Evolutionary conservation across 1,140 invertebrate genomes (phyloP).

Genomic region (Drosophila subpulchrella): DNA sequence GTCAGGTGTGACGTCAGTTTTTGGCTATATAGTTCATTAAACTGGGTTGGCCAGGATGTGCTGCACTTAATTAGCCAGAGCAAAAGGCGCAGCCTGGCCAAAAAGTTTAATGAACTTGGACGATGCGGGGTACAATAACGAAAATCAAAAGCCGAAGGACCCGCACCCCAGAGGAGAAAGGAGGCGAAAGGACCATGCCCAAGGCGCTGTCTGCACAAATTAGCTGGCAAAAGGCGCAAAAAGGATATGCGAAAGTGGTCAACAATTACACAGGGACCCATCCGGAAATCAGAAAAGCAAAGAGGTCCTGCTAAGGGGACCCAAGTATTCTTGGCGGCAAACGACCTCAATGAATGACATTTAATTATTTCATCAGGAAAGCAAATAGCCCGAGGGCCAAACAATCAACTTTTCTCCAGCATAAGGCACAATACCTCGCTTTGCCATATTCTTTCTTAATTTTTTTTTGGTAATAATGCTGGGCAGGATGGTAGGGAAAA

Average conservation of each 20-base stretch:
- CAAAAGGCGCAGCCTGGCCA: slow-evolving; percentile 36
- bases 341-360: slow-evolving; percentile 80
- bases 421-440: slow-evolving; percentile 49
- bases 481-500: slow-evolving; percentile 10
- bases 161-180: slow-evolving; percentile 10
- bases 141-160: slow-evolving; percentile 59
- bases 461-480: slow-evolving; percentile 31
- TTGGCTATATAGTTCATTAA: slow-evolving; percentile 62
- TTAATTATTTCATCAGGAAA: slow-evolving; percentile 83
- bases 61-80: slow-evolving; percentile 67
- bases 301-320: slow-evolving; percentile 19
- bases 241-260: slow-evolving; percentile 76
- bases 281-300: slow-evolving; percentile 14
- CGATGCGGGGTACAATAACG: slow-evolving; percentile 30
- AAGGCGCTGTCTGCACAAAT: slow-evolving; percentile 73
- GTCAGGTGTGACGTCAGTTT: slow-evolving; percentile 62
- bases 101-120: slow-evolving; percentile 75
- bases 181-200: slow-evolving; percentile 3
- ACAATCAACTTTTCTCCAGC: slow-evolving; percentile 71
- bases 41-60: slow-evolving; percentile 45
- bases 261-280: slow-evolving; percentile 61
- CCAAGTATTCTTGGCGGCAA: slow-evolving; percentile 46
- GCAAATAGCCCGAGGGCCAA: slow-evolving; percentile 78
- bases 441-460: slow-evolving; percentile 7
- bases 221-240: slow-evolving; percentile 61